phyloP scores from a whole-genome alignment of 2,888 invertebrate genomes.

The Drosophila algonquin region DNA sequence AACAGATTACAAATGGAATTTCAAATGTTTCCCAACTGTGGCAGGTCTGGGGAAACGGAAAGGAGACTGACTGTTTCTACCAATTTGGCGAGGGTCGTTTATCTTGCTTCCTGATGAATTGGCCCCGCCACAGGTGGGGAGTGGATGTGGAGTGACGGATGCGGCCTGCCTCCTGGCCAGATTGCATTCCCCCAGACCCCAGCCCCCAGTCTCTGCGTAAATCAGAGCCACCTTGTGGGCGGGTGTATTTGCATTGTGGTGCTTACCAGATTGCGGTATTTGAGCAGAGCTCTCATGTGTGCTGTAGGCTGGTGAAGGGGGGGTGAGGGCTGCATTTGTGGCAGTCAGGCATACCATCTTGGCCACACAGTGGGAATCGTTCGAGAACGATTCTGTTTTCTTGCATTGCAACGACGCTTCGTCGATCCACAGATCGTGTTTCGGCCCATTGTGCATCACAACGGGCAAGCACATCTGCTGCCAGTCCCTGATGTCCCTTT shows the following conservation, averaged over 20 bases:
- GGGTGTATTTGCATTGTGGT: conserved; percentile 32
- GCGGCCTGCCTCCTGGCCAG: conserved; percentile 37
- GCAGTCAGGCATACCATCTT: conserved; percentile 17
- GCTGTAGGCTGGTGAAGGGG: background rate
- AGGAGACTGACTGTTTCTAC: conserved; percentile 14
- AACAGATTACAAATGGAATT: conserved; percentile 51
- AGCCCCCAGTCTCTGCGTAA: conserved; percentile 31
- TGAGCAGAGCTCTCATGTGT: conserved; percentile 22
- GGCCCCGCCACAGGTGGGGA: conserved; percentile 39
- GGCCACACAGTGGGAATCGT: conserved; percentile 22
- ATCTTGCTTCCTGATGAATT: conserved; percentile 46
- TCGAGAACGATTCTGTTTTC: conserved; percentile 14
- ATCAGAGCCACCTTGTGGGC: conserved; percentile 44
- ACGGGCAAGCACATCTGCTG: background rate
- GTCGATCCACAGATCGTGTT: background rate
- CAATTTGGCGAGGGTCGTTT: conserved; percentile 40
- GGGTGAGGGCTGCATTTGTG: background rate
- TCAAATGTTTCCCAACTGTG: conserved; percentile 31
- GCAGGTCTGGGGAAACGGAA: background rate
- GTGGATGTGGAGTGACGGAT: conserved; percentile 23
- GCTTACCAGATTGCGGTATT: conserved; percentile 45
- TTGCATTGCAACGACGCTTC: background rate
- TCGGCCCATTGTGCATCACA: background rate
- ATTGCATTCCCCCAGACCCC: conserved; percentile 32
- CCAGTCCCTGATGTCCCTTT: conserved; percentile 10